These are phyloP conservation scores for Coenonympha arcania DNA, from an alignment of 2,888 invertebrate genomes.

Conservation along the genomic window DNA sequence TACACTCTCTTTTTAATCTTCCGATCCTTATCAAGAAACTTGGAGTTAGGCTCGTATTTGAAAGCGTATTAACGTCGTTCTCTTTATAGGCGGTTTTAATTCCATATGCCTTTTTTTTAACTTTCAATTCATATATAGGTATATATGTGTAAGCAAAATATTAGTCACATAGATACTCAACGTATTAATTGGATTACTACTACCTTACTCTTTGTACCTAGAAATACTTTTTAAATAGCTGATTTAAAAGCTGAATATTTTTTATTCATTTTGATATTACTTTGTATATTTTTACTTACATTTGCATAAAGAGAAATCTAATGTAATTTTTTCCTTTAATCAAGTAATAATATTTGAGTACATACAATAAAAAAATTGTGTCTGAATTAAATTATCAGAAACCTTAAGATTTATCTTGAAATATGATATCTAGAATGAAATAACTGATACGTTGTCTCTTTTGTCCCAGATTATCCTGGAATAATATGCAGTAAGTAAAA, in stretches of 20 bases:
- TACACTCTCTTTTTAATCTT: background rate
- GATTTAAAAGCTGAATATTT: background rate
- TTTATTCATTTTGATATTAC: background rate
- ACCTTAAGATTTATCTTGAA: background rate
- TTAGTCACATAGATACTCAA: no score
- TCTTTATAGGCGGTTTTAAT: no score
- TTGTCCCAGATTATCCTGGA: slow-evolving; percentile 31
- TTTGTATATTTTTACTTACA: slow-evolving; percentile 7
- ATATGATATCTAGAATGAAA: slow-evolving; percentile 11
- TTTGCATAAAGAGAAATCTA: background rate
- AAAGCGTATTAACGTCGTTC: no score
- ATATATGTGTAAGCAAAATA: no score
- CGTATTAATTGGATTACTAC: no score
- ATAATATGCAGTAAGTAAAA: slow-evolving; percentile 29
- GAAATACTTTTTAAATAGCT: no score
- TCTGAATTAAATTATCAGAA: background rate
- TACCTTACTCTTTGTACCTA: no score
- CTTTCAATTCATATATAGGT: no score
- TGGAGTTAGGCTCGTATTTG: no score
- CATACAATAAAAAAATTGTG: background rate
- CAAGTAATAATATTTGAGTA: background rate
- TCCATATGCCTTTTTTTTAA: no score
- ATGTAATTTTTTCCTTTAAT: background rate
- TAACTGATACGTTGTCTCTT: slow-evolving; percentile 27
- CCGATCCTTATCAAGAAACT: background rate